Percentiles rank a stretch among this genome's conserved stretches.
Evolutionary conservation across 2,888 invertebrate genomes (phyloP).

Genomic region (Melanophora roralis): DNA sequence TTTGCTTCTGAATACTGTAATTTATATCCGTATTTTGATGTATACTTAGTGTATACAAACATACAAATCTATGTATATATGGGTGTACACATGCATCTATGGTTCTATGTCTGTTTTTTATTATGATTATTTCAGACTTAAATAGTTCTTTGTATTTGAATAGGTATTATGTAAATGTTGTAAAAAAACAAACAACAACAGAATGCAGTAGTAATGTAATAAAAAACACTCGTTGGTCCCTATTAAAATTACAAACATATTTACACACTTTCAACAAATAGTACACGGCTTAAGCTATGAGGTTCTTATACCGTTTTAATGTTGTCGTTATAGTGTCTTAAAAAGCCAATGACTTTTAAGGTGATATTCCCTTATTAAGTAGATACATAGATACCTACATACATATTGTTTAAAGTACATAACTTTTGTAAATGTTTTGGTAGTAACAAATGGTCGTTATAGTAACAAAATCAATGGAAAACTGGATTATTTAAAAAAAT

Average conservation of each 20-base stretch:
- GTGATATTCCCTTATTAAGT: constrained; percentile 38
- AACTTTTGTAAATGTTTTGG: constrained; percentile 16
- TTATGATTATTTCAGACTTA: constrained; percentile 30
- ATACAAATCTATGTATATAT: neutral
- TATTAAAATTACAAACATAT: no score
- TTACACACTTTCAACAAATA: neutral
- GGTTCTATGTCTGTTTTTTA: constrained; percentile 14
- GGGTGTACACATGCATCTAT: neutral
- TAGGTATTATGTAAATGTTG: constrained; percentile 54
- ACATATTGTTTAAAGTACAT: no score
- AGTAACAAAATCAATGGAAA: constrained; percentile 27
- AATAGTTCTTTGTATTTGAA: constrained; percentile 36
- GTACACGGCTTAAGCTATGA: neutral
- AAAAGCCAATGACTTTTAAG: constrained; percentile 59
- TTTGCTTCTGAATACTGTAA: constrained; percentile 28
- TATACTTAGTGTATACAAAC: no score
- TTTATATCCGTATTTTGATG: constrained; percentile 50
- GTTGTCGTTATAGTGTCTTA: constrained; percentile 33
- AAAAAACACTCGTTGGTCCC: constrained; percentile 7
- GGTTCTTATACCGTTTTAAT: neutral
- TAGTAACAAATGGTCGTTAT: constrained; percentile 47
- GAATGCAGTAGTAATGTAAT: neutral
- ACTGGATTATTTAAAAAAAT: neutral
- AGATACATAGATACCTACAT: no score
- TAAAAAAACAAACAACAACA: constrained; percentile 21